Evolutionary conservation across 2,888 invertebrate species (phyloP).

Genomic region (Clitarchus hookeri): DNA sequence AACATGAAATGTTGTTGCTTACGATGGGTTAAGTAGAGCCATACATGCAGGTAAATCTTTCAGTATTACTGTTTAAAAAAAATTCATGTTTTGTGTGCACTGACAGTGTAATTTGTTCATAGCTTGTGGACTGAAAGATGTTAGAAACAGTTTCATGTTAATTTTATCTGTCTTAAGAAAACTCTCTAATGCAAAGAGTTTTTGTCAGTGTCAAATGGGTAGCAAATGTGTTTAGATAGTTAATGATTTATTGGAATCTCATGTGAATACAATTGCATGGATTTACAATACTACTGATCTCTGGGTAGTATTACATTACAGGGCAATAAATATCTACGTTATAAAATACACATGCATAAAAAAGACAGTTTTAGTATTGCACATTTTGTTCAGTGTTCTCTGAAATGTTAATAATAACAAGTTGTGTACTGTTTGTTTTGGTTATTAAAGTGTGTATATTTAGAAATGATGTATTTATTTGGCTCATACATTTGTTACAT

Average conservation of each 20-base stretch:
- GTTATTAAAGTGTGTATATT: constrained; percentile 47
- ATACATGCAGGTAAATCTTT: neutral
- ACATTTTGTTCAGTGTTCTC: constrained; percentile 42
- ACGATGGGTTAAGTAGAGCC: neutral
- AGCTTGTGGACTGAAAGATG: neutral
- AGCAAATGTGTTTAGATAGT: constrained; percentile 8
- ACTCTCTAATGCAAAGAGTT: neutral
- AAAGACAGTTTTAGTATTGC: constrained; percentile 44
- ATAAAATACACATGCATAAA: constrained; percentile 41
- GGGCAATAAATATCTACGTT: constrained; percentile 40
- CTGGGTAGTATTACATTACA: constrained; percentile 31
- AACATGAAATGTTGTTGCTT: neutral
- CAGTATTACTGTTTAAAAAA: neutral
- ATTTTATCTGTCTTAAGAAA: neutral
- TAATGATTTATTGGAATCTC: neutral
- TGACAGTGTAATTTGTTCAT: constrained; percentile 10
- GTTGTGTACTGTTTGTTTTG: constrained; percentile 45
- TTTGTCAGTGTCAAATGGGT: neutral
- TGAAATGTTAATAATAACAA: constrained; percentile 42
- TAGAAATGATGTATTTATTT: constrained; percentile 35
- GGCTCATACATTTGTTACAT: neutral
- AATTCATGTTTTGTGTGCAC: neutral
- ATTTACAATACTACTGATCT: constrained; percentile 25
- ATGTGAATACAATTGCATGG: constrained; percentile 1
- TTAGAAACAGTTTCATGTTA: constrained; percentile 14